Conservation (phyloP, 2,888 invertebrate genomes). For the Meiosimyza decipiens region DNA sequence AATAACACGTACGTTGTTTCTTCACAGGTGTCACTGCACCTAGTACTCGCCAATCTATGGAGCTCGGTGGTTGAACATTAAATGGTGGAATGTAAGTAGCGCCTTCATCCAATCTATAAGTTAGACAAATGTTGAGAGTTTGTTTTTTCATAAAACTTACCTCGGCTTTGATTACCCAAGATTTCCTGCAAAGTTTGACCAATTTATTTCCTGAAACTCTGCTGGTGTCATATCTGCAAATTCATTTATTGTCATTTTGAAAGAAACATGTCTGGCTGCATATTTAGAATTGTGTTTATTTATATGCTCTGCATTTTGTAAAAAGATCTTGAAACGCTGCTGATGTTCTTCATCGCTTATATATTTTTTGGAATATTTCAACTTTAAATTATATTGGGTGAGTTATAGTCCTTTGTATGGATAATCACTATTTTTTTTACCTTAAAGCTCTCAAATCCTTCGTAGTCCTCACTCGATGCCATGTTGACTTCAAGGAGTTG, state of each 20-base stretch:
- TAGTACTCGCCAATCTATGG: conserved; percentile 81
- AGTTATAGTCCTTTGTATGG: too few relatives aligned
- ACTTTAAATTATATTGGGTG: neutral
- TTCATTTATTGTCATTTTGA: conserved; percentile 26
- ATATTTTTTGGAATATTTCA: conserved; percentile 24
- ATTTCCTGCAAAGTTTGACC: too few relatives aligned
- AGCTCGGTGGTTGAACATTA: conserved; percentile 68
- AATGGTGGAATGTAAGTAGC: conserved; percentile 20
- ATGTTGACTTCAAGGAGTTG: neutral
- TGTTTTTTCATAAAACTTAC: too few relatives aligned
- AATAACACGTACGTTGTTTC: conserved; percentile 63
- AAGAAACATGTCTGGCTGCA: conserved; percentile 10
- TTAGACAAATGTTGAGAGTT: too few relatives aligned
- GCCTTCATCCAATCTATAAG: neutral
- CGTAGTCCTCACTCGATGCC: neutral
- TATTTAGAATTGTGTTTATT: conserved; percentile 27
- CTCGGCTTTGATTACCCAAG: too few relatives aligned
- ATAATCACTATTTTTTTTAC: neutral
- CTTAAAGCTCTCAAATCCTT: conserved; percentile 26
- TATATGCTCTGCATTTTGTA: conserved; percentile 18
- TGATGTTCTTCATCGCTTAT: conserved; percentile 14
- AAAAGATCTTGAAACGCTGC: conserved; percentile 13
- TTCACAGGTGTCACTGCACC: conserved; percentile 88
- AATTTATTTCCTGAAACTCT: conserved; percentile 10
- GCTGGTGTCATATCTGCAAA: conserved; percentile 21